These are phyloP conservation scores for Callithrix jacchus DNA, from an alignment of 2,113 vertebrate genomes.

Conservation along the genomic window DNA sequence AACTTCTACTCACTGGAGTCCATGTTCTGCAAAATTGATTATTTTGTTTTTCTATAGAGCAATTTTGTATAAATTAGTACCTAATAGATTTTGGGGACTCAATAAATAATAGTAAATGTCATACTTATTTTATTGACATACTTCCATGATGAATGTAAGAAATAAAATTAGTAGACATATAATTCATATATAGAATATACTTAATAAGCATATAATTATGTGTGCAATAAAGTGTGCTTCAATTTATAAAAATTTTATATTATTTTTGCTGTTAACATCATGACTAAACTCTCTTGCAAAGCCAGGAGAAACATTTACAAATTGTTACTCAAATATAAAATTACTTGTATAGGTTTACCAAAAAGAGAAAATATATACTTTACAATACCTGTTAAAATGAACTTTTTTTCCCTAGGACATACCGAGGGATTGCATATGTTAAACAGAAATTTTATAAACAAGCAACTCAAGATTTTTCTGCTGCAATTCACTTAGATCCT, in stretches of 20 bases:
- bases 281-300: not conserved
- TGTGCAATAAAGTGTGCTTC: not conserved
- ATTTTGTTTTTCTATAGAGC: not conserved
- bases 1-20: not conserved
- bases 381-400: constrained; percentile 19
- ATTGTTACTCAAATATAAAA: constrained; percentile 37
- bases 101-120: constrained; percentile 13
- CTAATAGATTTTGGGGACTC: not conserved
- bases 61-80: not conserved
- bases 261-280: not conserved
- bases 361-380: not conserved
- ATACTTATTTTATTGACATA: not conserved
- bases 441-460: constrained; percentile 78
- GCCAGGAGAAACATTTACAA: not conserved
- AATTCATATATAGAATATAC: not conserved
- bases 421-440: constrained; percentile 83
- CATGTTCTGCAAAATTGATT: not conserved
- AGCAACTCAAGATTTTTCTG: constrained; percentile 82
- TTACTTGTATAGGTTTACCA: not conserved
- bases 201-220: not conserved
- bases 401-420: constrained; percentile 77
- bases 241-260: not conserved
- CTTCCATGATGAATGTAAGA: not conserved
- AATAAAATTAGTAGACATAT: not conserved
- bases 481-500: constrained; percentile 84